Percentiles rank a stretch among this genome's conserved stretches.
These are phyloP conservation scores for Sebastiscus tertius DNA, from an alignment of 2,797 vertebrate genomes.

Conservation along the genomic window DNA sequence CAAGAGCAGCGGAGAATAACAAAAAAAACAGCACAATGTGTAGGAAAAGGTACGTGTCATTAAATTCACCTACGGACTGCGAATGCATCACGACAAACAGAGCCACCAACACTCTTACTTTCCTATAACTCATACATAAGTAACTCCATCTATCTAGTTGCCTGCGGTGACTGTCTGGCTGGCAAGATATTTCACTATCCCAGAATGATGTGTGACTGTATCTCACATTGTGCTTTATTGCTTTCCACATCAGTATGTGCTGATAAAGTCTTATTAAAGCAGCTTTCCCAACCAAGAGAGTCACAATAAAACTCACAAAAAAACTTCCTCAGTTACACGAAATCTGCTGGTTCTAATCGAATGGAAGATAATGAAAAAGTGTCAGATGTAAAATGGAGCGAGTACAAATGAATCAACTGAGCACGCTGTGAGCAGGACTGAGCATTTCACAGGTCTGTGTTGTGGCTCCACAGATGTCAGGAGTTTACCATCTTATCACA, in stretches of 20 bases:
- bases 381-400: constrained; percentile 12
- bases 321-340: constrained; percentile 31
- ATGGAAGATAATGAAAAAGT: constrained; percentile 30
- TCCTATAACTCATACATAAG: neutral
- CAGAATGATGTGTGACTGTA: constrained; percentile 41
- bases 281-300: constrained; percentile 15
- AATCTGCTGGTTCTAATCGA: constrained; percentile 17
- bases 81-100: neutral
- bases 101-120: constrained; percentile 6
- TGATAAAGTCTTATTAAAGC: constrained; percentile 72
- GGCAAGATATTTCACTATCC: constrained; percentile 48
- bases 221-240: constrained; percentile 44
- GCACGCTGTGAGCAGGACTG: neutral
- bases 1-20: constrained; percentile 46
- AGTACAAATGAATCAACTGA: neutral
- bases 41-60: constrained; percentile 38
- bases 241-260: constrained; percentile 51
- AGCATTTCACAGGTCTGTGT: neutral
- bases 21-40: constrained; percentile 48
- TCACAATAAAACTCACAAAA: constrained; percentile 34
- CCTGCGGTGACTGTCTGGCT: constrained; percentile 2
- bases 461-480: neutral
- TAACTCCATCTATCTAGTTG: constrained; percentile 23
- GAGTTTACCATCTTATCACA: constrained; percentile 1
- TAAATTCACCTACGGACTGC: constrained; percentile 11